A percentile compares a stretch with the other conserved stretches of the same genome.
Evolutionary conservation across 2,888 invertebrate species (phyloP).

Genomic region (Leptinotarsa rubiginosa): DNA sequence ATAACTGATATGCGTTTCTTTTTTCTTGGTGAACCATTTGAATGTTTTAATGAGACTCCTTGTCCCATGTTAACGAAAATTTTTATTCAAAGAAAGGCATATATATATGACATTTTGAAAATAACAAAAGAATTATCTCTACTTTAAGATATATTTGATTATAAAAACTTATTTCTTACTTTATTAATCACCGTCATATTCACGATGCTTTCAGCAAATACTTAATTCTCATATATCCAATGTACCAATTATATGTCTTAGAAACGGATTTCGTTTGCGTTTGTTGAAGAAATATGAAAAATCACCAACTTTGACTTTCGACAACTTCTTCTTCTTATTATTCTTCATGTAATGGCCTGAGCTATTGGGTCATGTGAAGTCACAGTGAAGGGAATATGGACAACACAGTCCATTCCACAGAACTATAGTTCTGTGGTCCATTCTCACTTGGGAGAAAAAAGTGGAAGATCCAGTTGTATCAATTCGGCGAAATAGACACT

Average conservation of each 20-base stretch:
- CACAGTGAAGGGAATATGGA: too few species aligned
- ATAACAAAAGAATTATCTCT: slow-evolving; percentile 33
- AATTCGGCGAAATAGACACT: too few species aligned
- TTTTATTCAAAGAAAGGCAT: slow-evolving; percentile 30
- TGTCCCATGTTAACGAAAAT: slow-evolving; percentile 49
- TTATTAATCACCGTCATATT: slow-evolving; percentile 54
- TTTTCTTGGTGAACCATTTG: slow-evolving; percentile 30
- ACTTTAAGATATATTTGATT: slow-evolving; percentile 21
- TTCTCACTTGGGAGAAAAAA: too few species aligned
- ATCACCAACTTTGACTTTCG: slow-evolving; percentile 1
- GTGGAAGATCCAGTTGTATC: too few species aligned
- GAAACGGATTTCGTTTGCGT: neutral
- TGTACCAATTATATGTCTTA: neutral
- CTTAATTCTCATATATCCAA: neutral
- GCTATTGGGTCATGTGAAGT: too few species aligned
- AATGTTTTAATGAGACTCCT: slow-evolving; percentile 43
- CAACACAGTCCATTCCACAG: too few species aligned
- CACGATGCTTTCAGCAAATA: neutral
- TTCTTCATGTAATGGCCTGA: too few species aligned
- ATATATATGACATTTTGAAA: slow-evolving; percentile 41
- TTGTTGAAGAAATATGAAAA: slow-evolving; percentile 8
- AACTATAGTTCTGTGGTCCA: too few species aligned
- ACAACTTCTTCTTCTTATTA: too few species aligned
- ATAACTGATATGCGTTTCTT: slow-evolving; percentile 28
- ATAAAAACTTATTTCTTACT: slow-evolving; percentile 42